Base-by-base conservation (phyloP, 2,113 vertebrate genomes). In the Sebastes schlegelii region DNA sequence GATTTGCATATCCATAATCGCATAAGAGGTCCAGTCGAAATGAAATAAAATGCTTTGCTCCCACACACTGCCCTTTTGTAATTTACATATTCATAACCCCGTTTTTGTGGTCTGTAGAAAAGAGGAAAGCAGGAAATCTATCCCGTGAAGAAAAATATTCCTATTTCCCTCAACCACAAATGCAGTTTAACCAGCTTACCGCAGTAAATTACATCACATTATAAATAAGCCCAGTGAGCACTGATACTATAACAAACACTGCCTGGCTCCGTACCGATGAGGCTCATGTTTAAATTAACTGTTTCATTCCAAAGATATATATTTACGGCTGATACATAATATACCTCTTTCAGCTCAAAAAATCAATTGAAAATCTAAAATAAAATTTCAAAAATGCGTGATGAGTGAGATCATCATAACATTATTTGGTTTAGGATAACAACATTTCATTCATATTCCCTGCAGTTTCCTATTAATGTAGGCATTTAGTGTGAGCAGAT, bases 1-100 rank as follows among this genome's bases (percentile, higher is more conserved):
- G 6, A 87, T 86, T 80, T 78, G 52, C 84, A 86, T 90, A 86
- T 85, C 75, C 69, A 85, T 77, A 69, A 90, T 78, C 85, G 78
- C 75, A 77, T 70, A 62, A 81, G 16, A 54, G 21, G 54, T 71
- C 21, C 0, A n/a, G 75, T 80, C 83, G 74, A 83, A 88, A 88
- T 64, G 3, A 79, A 86, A 79, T 86, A 14, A 84, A 89, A 86
- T 74, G 57, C 45, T 69, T 75, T 79, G 21, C 60, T 65, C 79
- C 72, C 43, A 66, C 48, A 83, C 0, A 19, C 52, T 67, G 16
- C 49, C 55, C 58, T 66, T 71, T 73, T 34, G 9, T 34, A 58
- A 85, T 84, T 88, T 77, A 63, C 75, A 88, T 90, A 86, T 85
- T 87, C 60, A 85, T 85, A 64, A 71, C 8, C 51, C 0, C 8